These are phyloP conservation scores for Bombylius major DNA, from an alignment of 2,888 invertebrate genomes.

Conservation along the genomic window DNA sequence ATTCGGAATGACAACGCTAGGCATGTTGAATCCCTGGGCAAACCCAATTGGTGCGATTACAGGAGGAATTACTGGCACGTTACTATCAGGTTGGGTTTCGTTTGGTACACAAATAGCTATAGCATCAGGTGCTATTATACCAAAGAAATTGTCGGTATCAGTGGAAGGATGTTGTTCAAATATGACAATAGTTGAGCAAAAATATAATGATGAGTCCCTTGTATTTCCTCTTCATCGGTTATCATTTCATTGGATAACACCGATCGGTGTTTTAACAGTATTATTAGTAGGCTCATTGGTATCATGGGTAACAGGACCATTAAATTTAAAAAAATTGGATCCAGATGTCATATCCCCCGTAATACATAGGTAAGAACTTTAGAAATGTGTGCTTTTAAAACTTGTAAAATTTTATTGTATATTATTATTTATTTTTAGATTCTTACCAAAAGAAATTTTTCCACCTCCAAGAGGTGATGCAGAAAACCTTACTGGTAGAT, in stretches of 20 bases:
- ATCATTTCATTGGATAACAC: conserved; percentile 73
- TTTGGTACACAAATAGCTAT: conserved; percentile 55
- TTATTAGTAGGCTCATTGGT: conserved; percentile 54
- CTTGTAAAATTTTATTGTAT: not conserved
- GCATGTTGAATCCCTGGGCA: conserved; percentile 71
- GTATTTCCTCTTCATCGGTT: conserved; percentile 63
- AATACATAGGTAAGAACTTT: conserved; percentile 37
- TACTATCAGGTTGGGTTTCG: conserved; percentile 48
- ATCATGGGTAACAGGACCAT: conserved; percentile 44
- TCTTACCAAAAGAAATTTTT: conserved; percentile 30
- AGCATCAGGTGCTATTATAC: conserved; percentile 45
- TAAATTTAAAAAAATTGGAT: conserved; percentile 40
- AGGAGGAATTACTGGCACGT: conserved; percentile 48
- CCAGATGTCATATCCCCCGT: conserved; percentile 48
- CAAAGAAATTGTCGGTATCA: conserved; percentile 43
- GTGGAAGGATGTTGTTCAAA: conserved; percentile 33
- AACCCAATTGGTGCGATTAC: conserved; percentile 51
- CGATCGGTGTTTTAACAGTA: conserved; percentile 54
- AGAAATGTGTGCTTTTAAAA: conserved; percentile 7
- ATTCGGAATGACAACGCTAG: conserved; percentile 70
- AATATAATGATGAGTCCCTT: conserved; percentile 36
- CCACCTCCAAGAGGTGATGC: conserved; percentile 6
- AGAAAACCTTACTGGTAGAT: not conserved
- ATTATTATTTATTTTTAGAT: conserved; percentile 17
- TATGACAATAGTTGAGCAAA: conserved; percentile 9